Base-by-base conservation (phyloP, 2,113 vertebrate genomes). In the Ictalurus furcatus region DNA sequence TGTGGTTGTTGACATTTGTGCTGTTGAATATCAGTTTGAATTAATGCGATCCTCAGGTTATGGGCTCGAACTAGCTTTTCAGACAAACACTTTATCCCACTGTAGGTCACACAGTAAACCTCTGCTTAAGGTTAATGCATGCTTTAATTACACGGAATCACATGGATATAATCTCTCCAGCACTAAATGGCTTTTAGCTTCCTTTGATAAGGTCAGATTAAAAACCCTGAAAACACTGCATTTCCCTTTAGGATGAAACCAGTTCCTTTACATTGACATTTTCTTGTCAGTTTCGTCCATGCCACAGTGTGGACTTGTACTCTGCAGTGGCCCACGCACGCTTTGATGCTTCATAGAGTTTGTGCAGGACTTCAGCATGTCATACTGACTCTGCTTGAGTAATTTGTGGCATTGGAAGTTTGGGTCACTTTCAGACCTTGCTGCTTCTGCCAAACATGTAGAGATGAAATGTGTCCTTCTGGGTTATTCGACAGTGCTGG, bases 131-230 rank as follows among this genome's bases (percentile, higher is more conserved):
- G 82, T 85, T 88, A 87, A 86, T 87, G 80, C 79, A 65, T 65
- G 84, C 67, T 88, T 87, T 90, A 86, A 91, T 84, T 90, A 86
- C 67, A 74, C 48, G 17, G 78, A 88, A 56, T 74, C 84, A 88
- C 34, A 59, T 69, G n/a, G 52, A 11, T 87, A 34, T 84, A 79
- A 89, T 84, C 90, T 89, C 48, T 58, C 84, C 37, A 73, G 78
- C 83, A 85, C 58, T 69, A n/a, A 40, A 89, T 21, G 56, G 71
- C 52, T 71, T 54, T 86, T 76, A 76, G 67, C 85, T n/a, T 78
- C 44, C 48, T 81, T 87, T 82, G 61, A 58, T 85, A 85, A 69
- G 84, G 73, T 89, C 83, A 85, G 78, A 85, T 83, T 52, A 17
- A 79, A 78, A 69, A 56, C 4, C n/a, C 19, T 23, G 17, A n/a